Base-by-base conservation (phyloP, 2,797 vertebrate genomes). In the Urocyon cinereoargenteus region DNA sequence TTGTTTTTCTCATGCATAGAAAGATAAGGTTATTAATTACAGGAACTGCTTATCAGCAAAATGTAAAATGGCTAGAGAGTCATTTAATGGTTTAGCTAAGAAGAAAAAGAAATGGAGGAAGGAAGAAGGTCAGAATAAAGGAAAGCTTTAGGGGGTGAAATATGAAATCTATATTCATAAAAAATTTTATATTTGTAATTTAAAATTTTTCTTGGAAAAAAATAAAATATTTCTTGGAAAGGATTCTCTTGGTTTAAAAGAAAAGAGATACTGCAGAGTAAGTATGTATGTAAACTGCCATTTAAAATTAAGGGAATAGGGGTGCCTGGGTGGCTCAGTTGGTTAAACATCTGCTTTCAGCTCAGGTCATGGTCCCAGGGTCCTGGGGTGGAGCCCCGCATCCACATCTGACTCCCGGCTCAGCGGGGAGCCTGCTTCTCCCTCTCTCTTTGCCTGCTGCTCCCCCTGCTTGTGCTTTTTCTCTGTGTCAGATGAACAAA, bases 11-110 rank as follows among this genome's bases (percentile, higher is more conserved):
- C 92, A 68, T 93, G 95, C 53, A 72, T 5, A 86, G 66, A 96
- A 95, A 96, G 96, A 97, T 98, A 97, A 97, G 78, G 34, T 91
- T 96, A 93, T 96, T 97, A 98, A 98, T 97, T 97, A 92, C 16
- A 97, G 68, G 49, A 94, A 97, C 82, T 95, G 45, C 96, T 96
- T 97, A 98, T 97, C 92, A 92, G 95, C 61, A 96, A 96, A 95
- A 95, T 81, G 72, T 86, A 83, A 92, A 98, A 77, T 61, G 94
- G 70, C 61, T 88, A 79, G 57, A 93, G 22, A 85, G 19, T 61
- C 40, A 75, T 79, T 40, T 81, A 62, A 81, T 97, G 72, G 31
- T 82, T 94, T 85, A 70, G 64, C 34, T 64, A 83, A 91, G 31
- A 91, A 96, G 49, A 62, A 93, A 89, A 91, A 94, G 24, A n/a